phyloP scores from a whole-genome alignment of 1,140 invertebrate genomes.

The Formica selysi region DNA sequence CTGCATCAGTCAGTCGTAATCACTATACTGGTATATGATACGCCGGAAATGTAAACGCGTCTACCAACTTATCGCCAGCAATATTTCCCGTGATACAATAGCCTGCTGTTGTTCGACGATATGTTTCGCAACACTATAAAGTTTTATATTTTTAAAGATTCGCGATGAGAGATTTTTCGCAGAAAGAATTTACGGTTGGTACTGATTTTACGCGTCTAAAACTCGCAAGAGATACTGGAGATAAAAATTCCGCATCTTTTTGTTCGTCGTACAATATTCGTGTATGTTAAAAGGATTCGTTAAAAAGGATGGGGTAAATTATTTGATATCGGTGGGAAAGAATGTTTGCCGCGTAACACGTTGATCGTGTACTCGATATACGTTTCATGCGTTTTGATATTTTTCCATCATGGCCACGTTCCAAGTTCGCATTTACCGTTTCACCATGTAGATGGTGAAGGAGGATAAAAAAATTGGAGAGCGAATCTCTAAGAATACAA shows the following conservation, averaged over 20 bases:
- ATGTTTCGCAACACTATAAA: background rate
- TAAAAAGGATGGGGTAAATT: background rate
- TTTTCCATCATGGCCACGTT: background rate
- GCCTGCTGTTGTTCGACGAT: conserved; percentile 43
- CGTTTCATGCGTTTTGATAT: background rate
- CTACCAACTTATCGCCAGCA: conserved; percentile 64
- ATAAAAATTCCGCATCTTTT: background rate
- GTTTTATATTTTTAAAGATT: conserved; percentile 51
- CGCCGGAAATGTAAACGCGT: conserved; percentile 71
- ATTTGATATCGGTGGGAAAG: background rate
- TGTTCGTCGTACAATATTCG: background rate
- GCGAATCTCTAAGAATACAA: conserved; percentile 34
- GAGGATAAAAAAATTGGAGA: conserved; percentile 17
- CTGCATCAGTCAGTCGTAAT: conserved; percentile 75
- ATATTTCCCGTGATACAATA: conserved; percentile 64
- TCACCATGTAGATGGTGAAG: background rate
- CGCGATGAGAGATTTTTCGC: conserved; percentile 9
- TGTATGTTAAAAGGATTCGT: conserved; percentile 3
- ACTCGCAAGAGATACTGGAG: background rate
- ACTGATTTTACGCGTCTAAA: background rate
- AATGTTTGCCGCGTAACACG: background rate
- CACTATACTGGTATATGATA: conserved; percentile 63
- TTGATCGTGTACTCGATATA: background rate
- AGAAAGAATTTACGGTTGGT: conserved; percentile 6
- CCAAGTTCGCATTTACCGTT: conserved; percentile 6